Evolutionary conservation across 2,797 vertebrate species (phyloP).

Genomic region (Spheniscus humboldti): DNA sequence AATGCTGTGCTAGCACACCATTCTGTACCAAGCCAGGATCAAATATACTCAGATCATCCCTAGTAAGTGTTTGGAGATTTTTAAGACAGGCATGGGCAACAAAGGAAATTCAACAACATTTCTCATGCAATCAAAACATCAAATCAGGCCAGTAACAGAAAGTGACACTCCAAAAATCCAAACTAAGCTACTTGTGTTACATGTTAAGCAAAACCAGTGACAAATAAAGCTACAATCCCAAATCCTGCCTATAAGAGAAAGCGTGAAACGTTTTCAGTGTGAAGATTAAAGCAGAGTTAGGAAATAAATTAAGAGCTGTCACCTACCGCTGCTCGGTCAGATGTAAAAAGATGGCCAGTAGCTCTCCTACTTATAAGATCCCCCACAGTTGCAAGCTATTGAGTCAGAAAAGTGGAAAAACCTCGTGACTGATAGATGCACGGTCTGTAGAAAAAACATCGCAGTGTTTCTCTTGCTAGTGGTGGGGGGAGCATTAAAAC

Average conservation of each 20-base stretch:
- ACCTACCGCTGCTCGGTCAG: neutral
- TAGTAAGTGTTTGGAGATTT: neutral
- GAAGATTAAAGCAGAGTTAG: neutral
- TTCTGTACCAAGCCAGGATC: neutral
- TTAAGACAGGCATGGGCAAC: neutral
- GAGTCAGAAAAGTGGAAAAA: slow-evolving; percentile 60
- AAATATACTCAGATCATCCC: neutral
- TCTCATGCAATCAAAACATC: neutral
- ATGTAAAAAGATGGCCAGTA: neutral
- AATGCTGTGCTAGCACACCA: neutral
- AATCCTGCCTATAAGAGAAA: neutral
- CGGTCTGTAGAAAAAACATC: neutral
- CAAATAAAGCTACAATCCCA: neutral
- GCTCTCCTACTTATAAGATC: slow-evolving; percentile 32
- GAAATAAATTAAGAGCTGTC: neutral
- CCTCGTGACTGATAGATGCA: neutral
- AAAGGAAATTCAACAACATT: neutral
- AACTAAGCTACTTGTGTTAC: neutral
- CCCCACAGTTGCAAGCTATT: slow-evolving; percentile 56
- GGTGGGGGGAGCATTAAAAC: neutral
- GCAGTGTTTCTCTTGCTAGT: neutral
- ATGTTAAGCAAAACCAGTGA: neutral
- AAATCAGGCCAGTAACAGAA: neutral
- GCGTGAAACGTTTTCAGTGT: neutral
- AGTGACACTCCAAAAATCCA: neutral